Conservation (phyloP, 2,113 vertebrate species). For the Sus scrofa region T2T-Sscrofa CM000820.6:105550501-105551000, state of each 20-base stretch:
- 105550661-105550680: not conserved
- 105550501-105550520: not conserved
- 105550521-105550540: not conserved
- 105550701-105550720: not conserved
- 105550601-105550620: not conserved
- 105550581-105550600: not conserved
- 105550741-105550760: not conserved
- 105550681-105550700: not conserved
- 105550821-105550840: not conserved
- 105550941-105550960: no score
- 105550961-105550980: no score
- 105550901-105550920: slow-evolving; percentile 11
- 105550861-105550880: not conserved
- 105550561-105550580: not conserved
- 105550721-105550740: not conserved
- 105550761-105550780: not conserved
- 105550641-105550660: not conserved
- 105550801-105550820: not conserved
- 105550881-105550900: not conserved
- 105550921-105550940: not conserved
- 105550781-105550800: not conserved
- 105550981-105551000: no score
- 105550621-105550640: not conserved
- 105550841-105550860: not conserved
- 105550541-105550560: not conserved